Base-by-base conservation (phyloP, 2,113 vertebrate genomes). In the Macroglossus sobrinus region DNA sequence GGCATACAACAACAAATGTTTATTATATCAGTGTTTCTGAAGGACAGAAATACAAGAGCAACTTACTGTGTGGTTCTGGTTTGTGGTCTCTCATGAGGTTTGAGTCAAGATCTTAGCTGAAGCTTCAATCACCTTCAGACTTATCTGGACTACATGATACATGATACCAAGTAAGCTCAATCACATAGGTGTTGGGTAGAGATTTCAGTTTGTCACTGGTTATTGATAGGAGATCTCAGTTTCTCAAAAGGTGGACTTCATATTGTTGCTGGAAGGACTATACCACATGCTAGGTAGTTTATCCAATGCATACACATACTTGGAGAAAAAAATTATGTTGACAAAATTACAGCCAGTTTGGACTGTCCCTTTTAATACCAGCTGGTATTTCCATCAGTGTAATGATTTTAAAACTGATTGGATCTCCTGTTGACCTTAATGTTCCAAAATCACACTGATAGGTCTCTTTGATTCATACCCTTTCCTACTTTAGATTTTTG, bases 321-420 rank as follows among this genome's bases (percentile, higher is more conserved):
- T 33, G 69, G n/a, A 84, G 9, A 40, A 33, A 7, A 72, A 92
- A n/a, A 64, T 84, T 84, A 63, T 3, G 69, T 14, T 45, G 43
- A 4, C 43, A 92, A 92, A 72, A 84, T 8, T 30, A 61, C 0
- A 0, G 0, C 1, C 64, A 43, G 1, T 89, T 93, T 74, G 79
- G 18, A 76, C 1, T 19, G 5, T 57, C 26, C 3, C 8, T 88
- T 93, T 84, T 16, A 21, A 2, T 64, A 19, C 26, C 75, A 35
- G 15, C 4, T 80, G 18, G 38, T 90, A 2, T 45, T 87, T 80
- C 40, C 10, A 74, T 4, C 7, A 80, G 75, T 64, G 43, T 24
- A 90, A 80, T 55, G 75, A 8, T 84, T 95, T 94, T 85, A 38
- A 94, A 91, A 82, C 19, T 55, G 33, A 7, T 33, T 94, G 24